These are phyloP conservation scores for Calonectris borealis DNA, from an alignment of 2,113 vertebrate species.

Conservation along the genomic window DNA sequence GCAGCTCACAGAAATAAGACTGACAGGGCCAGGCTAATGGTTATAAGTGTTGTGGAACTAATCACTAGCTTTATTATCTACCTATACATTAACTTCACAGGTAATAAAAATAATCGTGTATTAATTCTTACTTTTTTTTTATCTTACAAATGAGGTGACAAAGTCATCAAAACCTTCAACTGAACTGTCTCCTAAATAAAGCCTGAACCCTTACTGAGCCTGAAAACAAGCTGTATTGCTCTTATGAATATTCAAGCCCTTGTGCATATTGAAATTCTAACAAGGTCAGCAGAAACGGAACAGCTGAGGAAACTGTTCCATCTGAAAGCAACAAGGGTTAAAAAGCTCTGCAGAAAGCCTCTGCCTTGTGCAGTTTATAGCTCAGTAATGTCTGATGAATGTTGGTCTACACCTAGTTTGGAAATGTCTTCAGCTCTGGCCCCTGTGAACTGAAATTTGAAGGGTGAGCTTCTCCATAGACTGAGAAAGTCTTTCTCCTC, in stretches of 20 bases:
- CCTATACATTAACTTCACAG: background rate
- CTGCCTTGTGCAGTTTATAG: background rate
- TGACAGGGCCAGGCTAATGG: background rate
- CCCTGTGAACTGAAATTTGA: background rate
- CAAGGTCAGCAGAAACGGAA: background rate
- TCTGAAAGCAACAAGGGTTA: background rate
- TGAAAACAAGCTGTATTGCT: background rate
- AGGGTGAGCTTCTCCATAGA: background rate
- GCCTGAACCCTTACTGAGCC: background rate
- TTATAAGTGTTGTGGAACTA: background rate
- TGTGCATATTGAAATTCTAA: background rate
- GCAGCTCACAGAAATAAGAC: background rate
- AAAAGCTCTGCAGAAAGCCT: background rate
- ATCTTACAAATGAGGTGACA: background rate
- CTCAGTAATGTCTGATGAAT: background rate
- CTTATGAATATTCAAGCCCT: background rate
- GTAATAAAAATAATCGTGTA: background rate
- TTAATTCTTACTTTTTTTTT: background rate
- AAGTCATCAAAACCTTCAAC: background rate
- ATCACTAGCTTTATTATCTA: background rate
- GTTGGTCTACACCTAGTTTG: background rate
- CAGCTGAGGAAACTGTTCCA: background rate
- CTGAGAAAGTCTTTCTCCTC: background rate
- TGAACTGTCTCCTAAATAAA: background rate
- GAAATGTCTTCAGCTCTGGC: background rate